These are phyloP conservation scores for Noctilio leporinus DNA, from an alignment of 2,113 vertebrate genomes.

Conservation along the genomic window DNA sequence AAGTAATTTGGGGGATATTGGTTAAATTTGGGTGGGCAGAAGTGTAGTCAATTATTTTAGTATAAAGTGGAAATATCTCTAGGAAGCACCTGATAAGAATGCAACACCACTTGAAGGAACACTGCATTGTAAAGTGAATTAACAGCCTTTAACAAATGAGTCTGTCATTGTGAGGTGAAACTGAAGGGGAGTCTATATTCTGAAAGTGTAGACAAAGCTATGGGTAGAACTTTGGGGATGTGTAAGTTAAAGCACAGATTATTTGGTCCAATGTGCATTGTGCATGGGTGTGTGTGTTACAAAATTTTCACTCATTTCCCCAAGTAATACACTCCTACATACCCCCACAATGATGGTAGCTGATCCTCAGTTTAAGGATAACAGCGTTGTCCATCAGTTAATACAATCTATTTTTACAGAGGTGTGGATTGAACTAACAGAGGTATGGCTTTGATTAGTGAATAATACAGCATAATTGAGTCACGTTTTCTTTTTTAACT, in stretches of 20 bases:
- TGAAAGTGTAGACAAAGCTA: neutral
- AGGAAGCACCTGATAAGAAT: neutral
- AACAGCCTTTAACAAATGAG: neutral
- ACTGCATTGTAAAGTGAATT: neutral
- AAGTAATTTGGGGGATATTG: neutral
- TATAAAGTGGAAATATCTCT: neutral
- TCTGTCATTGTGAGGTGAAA: neutral
- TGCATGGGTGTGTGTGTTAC: neutral
- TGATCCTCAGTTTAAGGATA: neutral
- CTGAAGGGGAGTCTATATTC: neutral
- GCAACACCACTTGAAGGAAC: neutral
- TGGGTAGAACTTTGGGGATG: neutral
- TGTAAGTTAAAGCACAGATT: neutral
- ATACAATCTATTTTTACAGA: neutral
- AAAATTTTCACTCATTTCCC: neutral
- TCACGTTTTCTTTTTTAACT: too few species aligned
- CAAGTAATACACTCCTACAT: neutral
- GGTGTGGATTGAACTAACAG: neutral
- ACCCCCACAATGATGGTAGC: neutral
- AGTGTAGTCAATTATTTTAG: neutral
- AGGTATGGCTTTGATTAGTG: neutral
- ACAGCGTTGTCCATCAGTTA: neutral
- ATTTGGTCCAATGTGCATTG: neutral
- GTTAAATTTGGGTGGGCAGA: neutral
- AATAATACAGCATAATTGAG: neutral